These are phyloP conservation scores for Bembecia ichneumoniformis DNA, from an alignment of 2,888 invertebrate species.

Conservation along the genomic window DNA sequence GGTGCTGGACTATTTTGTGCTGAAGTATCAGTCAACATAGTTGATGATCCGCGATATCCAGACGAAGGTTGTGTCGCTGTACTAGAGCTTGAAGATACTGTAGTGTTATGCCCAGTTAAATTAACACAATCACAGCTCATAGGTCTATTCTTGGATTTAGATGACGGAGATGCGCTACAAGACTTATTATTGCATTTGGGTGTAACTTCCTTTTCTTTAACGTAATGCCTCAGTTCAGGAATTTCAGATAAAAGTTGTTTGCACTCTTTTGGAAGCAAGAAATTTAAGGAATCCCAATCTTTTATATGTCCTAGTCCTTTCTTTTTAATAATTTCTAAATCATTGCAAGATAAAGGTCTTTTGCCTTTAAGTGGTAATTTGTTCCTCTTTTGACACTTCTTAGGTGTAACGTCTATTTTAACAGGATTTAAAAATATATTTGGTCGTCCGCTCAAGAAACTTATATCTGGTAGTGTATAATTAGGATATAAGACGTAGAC, in stretches of 20 bases:
- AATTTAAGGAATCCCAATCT: conserved; percentile 94
- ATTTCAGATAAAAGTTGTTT: conserved; percentile 83
- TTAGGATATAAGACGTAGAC: conserved; percentile 93
- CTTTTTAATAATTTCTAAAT: conserved; percentile 84
- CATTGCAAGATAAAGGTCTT: conserved; percentile 84
- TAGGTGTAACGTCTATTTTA: conserved; percentile 62
- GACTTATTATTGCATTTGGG: conserved; percentile 51
- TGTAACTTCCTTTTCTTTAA: conserved; percentile 66
- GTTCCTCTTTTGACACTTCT: conserved; percentile 49
- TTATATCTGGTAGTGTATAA: conserved; percentile 90
- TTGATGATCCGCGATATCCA: conserved; percentile 89
- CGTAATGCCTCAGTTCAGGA: conserved; percentile 80
- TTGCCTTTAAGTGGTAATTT: conserved; percentile 55
- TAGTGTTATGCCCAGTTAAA: conserved; percentile 67
- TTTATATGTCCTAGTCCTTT: conserved; percentile 87
- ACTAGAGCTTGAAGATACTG: conserved; percentile 77
- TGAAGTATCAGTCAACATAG: conserved; percentile 82
- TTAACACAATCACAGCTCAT: conserved; percentile 74
- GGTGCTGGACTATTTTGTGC: conserved; percentile 79
- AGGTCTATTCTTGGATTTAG: conserved; percentile 72
- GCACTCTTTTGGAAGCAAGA: conserved; percentile 89
- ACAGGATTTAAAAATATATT: conserved; percentile 84
- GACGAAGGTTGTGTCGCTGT: conserved; percentile 87
- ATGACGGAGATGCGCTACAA: conserved; percentile 49
- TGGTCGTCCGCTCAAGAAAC: conserved; percentile 77